These are phyloP conservation scores for Takifugu bimaculatus DNA, from an alignment of 2,113 vertebrate species.

Conservation along the genomic window DNA sequence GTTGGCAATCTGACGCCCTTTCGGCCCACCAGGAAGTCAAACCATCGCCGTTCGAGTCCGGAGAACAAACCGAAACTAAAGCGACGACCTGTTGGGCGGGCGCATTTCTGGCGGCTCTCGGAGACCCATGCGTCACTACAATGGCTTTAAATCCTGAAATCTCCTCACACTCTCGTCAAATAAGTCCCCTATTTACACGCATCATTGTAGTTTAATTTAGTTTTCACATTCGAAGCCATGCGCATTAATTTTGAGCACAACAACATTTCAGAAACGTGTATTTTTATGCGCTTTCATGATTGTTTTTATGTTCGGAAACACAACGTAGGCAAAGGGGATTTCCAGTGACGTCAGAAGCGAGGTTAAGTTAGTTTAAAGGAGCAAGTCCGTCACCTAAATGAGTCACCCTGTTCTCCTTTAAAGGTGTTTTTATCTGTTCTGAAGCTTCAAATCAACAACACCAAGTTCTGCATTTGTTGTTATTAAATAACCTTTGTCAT, in stretches of 20 bases:
- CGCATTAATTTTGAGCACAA: no score
- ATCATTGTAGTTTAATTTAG: no score
- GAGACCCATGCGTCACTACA: no score
- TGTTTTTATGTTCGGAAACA: not conserved
- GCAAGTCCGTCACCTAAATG: not conserved
- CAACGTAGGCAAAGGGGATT: constrained; percentile 51
- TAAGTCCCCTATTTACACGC: no score
- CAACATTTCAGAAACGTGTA: not conserved
- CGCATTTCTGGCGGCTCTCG: no score
- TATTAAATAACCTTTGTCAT: no score
- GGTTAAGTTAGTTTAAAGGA: not conserved
- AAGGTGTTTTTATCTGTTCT: not conserved
- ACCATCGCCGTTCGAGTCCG: not conserved
- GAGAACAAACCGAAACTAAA: constrained; percentile 53
- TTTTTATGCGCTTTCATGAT: not conserved
- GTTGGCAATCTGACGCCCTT: no score
- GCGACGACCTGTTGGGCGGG: not conserved
- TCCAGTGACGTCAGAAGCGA: constrained; percentile 63
- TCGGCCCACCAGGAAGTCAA: constrained; percentile 6
- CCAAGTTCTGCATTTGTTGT: no score
- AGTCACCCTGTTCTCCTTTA: not conserved
- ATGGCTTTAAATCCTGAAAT: no score
- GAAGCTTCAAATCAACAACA: no score
- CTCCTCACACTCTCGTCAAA: no score
- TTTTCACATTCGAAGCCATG: no score